A percentile compares a stretch with the other conserved stretches of the same genome.
phyloP scores from a whole-genome alignment of 2,888 invertebrate species.

The Cephus runcator region DNA sequence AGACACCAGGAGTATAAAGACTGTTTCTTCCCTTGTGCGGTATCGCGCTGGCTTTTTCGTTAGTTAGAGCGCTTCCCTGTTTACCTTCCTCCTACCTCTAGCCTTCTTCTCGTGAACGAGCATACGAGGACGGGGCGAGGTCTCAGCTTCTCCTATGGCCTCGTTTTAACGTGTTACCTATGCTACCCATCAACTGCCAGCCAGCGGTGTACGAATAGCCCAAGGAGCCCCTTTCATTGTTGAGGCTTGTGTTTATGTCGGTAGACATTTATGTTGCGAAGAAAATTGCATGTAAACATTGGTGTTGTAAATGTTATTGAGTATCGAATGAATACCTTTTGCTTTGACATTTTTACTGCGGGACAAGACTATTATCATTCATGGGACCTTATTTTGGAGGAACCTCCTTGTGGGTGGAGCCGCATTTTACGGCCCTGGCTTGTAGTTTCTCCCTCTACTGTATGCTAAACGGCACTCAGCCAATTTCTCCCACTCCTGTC shows the following conservation, averaged over 20 bases:
- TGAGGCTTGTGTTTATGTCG: not conserved
- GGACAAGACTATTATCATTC: not conserved
- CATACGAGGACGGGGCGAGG: not conserved
- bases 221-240: not conserved
- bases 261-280: conserved; percentile 11
- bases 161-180: not conserved
- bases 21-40: not conserved
- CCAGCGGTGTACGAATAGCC: not conserved
- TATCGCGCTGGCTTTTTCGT: not conserved
- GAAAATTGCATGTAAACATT: conserved; percentile 14
- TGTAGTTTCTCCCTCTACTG: not conserved
- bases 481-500: not conserved
- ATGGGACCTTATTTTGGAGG: not conserved
- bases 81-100: not conserved
- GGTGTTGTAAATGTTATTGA: not conserved
- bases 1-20: not conserved
- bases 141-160: not conserved
- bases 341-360: not conserved
- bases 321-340: not conserved
- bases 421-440: not conserved
- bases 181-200: not conserved
- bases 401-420: not conserved
- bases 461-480: not conserved
- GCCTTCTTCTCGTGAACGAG: not conserved
- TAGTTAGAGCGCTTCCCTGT: not conserved